Evolutionary conservation across 2,797 vertebrate genomes (phyloP), one percentile per base, ranked within the genome.

Genomic region (Hoplostethus atlanticus): DNA sequence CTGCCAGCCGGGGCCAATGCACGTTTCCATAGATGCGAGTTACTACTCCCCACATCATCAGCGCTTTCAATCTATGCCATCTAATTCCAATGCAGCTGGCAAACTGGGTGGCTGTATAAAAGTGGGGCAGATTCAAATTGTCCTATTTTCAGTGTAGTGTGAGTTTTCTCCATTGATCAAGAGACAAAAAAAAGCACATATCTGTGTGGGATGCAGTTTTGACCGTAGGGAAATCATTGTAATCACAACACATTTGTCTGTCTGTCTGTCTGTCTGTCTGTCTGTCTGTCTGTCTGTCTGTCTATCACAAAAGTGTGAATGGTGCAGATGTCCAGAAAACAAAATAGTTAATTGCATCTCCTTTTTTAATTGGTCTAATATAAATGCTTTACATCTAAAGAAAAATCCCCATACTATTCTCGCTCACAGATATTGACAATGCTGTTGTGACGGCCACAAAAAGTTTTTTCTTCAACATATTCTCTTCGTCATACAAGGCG

Each of bases 51-150:
- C 71, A 60, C 83, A 81, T 87, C 61, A 74, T 73, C 48, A 57
- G 77, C 57, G 85, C 88, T 91, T 93, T 93, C 86, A 92, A 82
- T 90, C 75, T 80, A 62, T 77, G 82, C 84, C 87, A 84, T 90
- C 77, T 76, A 72, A 78, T 69, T 73, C 79, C 73, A 71, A 63
- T 68, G 81, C 50, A 77, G 63, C 67, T 66, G 80, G 71, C 74
- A 76, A 82, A 77, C 78, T 81, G 80, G 87, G 85, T 89, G 89
- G 90, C 68, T 71, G 64, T 11, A 30, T 73, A 58, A 71, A 92
- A 91, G 81, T 86, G 79, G 87, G 84, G 65, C 83, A 86, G 62
- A 75, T 81, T 87, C 74, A 90, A 85, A 87, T 76, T 82, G 76
- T 69, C 84, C 73, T 77, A 74, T 84, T 83, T 88, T 83, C 36